Conservation (phyloP, 2,888 invertebrate genomes). For the Drosophila buzzatii region DNA sequence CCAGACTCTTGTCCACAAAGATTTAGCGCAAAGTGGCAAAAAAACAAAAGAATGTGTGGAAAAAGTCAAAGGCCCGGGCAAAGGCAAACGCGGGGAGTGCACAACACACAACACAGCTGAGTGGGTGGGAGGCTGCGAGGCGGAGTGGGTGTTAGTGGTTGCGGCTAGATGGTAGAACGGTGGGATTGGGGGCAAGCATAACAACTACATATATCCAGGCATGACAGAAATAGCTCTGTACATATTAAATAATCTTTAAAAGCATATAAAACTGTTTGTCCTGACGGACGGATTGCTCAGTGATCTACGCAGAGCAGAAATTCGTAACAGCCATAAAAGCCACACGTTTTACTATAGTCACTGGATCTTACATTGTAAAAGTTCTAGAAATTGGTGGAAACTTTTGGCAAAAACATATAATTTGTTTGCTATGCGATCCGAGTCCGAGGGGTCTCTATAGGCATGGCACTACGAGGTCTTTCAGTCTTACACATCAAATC, state of each 20-base stretch:
- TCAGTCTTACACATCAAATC: neutral
- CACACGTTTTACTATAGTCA: neutral
- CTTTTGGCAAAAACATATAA: neutral
- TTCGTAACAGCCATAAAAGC: neutral
- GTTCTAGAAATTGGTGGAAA: neutral
- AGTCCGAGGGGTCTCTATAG: neutral
- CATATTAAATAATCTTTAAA: conserved; percentile 33
- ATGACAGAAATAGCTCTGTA: conserved; percentile 56
- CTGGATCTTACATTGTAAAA: neutral
- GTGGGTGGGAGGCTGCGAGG: neutral
- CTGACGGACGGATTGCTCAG: neutral
- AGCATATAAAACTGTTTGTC: conserved; percentile 11
- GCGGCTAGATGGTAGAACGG: neutral
- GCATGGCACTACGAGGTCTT: neutral
- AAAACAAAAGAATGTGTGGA: conserved; percentile 15
- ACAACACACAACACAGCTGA: neutral
- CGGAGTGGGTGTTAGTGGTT: neutral
- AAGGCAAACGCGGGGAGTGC: neutral
- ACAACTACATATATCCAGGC: conserved; percentile 47
- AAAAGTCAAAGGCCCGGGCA: conserved; percentile 9
- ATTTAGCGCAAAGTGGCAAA: conserved; percentile 44
- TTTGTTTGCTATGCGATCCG: neutral
- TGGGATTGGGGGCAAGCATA: neutral
- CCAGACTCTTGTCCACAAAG: conserved; percentile 25
- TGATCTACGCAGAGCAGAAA: neutral